These are phyloP conservation scores for Brassicogethes aeneus DNA, from an alignment of 2,888 invertebrate species.

Conservation along the genomic window DNA sequence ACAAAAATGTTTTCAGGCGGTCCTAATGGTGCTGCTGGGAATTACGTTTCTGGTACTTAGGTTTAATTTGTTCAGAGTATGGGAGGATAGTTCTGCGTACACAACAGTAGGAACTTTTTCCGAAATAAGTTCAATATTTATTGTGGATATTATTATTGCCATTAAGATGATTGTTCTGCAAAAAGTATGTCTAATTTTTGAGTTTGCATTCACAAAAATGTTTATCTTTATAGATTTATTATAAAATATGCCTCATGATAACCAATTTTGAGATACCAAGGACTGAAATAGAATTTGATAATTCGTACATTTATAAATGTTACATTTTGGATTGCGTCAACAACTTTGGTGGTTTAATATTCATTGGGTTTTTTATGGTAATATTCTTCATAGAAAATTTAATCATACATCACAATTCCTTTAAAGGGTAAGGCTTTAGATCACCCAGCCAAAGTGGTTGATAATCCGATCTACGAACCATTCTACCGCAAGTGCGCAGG, in stretches of 20 bases:
- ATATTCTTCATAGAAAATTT: conserved; percentile 5
- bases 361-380: conserved; percentile 37
- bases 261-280: conserved; percentile 37
- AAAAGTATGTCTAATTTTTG: not conserved
- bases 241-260: conserved; percentile 26
- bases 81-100: no score
- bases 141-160: no score
- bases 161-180: not conserved
- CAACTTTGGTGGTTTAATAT: conserved; percentile 33
- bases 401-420: not conserved
- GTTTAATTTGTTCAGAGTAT: no score
- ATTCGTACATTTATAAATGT: conserved; percentile 35
- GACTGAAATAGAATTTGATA: conserved; percentile 32
- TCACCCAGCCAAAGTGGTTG: not conserved
- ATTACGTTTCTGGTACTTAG: no score
- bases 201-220: not conserved
- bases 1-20: no score
- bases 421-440: not conserved
- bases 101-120: no score
- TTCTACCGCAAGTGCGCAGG: not conserved
- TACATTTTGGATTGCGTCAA: conserved; percentile 35
- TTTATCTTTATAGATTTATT: conserved; percentile 27
- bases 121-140: no score
- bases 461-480: no score
- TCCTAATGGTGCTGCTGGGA: no score